These are phyloP conservation scores for Microctenopoma stevenorrisi DNA, from an alignment of 2,797 vertebrate species.

Conservation along the genomic window DNA sequence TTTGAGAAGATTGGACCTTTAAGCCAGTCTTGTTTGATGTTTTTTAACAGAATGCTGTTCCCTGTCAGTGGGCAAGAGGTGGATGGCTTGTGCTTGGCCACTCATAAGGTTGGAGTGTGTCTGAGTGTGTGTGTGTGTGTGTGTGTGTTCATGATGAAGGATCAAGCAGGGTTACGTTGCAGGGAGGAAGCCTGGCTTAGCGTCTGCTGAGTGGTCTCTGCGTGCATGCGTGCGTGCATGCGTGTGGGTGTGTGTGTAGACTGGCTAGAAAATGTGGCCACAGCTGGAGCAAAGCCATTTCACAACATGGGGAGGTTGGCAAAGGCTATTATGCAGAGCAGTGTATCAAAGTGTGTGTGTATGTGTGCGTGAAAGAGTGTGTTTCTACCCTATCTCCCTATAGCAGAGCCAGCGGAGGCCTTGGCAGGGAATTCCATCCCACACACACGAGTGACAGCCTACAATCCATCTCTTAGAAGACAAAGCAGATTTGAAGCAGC, in stretches of 20 bases:
- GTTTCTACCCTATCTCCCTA: slow-evolving; percentile 48
- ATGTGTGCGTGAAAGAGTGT: slow-evolving; percentile 26
- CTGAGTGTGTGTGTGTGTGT: slow-evolving; percentile 33
- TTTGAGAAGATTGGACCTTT: slow-evolving; percentile 54
- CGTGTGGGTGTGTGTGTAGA: slow-evolving; percentile 40
- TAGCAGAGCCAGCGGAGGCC: slow-evolving; percentile 51
- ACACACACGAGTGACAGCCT: slow-evolving; percentile 64
- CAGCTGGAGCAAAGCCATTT: slow-evolving; percentile 67
- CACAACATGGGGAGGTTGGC: slow-evolving; percentile 63
- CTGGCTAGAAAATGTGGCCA: slow-evolving; percentile 57
- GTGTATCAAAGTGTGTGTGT: slow-evolving; percentile 40
- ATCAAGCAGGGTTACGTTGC: slow-evolving; percentile 69
- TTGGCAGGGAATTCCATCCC: slow-evolving; percentile 55
- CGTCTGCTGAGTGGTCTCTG: slow-evolving; percentile 49
- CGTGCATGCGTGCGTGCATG: slow-evolving; percentile 3
- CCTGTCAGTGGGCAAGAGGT: slow-evolving; percentile 47
- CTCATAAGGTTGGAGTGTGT: slow-evolving; percentile 57
- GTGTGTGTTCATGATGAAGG: slow-evolving; percentile 60
- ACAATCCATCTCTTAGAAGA: slow-evolving; percentile 65
- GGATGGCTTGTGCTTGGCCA: slow-evolving; percentile 54
- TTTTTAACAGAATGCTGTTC: slow-evolving; percentile 58
- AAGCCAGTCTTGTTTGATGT: slow-evolving; percentile 54
- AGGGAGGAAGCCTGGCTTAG: slow-evolving; percentile 68
- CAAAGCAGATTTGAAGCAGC: slow-evolving; percentile 54
- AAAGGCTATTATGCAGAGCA: slow-evolving; percentile 51